Evolutionary conservation across 35 echinoderm and acorn worm species (phyloP).

Genomic region (Acanthaster planci): DNA sequence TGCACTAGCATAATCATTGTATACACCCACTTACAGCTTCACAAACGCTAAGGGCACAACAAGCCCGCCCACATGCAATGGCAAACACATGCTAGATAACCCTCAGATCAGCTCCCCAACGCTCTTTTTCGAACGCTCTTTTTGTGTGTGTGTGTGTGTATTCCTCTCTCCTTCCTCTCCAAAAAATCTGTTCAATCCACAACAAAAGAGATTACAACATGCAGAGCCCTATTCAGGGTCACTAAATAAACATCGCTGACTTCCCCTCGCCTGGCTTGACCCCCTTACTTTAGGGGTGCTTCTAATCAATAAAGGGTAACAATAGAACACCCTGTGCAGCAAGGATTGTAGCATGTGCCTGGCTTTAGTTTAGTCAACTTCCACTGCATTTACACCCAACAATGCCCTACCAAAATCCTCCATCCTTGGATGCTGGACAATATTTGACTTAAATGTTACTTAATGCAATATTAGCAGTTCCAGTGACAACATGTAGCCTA

Average conservation of each 20-base stretch:
- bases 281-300: background rate
- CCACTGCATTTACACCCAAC: conserved; percentile 19
- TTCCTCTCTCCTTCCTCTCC: background rate
- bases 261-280: background rate
- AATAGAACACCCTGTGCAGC: background rate
- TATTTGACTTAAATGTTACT: conserved; percentile 29
- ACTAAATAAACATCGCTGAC: conserved; percentile 18
- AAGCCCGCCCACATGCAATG: background rate
- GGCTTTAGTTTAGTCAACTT: conserved; percentile 10
- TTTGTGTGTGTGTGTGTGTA: too few species aligned
- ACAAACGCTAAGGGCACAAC: too few species aligned
- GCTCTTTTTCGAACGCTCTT: too few species aligned
- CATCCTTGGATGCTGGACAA: background rate
- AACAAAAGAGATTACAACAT: conserved; percentile 29
- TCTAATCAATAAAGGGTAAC: conserved; percentile 2
- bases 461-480: background rate
- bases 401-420: background rate
- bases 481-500: conserved; percentile 6
- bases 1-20: too few species aligned
- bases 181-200: conserved; percentile 25
- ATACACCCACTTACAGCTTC: too few species aligned
- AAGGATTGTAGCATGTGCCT: background rate
- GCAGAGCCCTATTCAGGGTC: conserved; percentile 15
- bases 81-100: background rate
- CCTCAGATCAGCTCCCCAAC: background rate